Evolutionary conservation across 2,113 vertebrate genomes (phyloP), one percentile per base, ranked within the genome.

Genomic region (Anthoscopus minutus): DNA sequence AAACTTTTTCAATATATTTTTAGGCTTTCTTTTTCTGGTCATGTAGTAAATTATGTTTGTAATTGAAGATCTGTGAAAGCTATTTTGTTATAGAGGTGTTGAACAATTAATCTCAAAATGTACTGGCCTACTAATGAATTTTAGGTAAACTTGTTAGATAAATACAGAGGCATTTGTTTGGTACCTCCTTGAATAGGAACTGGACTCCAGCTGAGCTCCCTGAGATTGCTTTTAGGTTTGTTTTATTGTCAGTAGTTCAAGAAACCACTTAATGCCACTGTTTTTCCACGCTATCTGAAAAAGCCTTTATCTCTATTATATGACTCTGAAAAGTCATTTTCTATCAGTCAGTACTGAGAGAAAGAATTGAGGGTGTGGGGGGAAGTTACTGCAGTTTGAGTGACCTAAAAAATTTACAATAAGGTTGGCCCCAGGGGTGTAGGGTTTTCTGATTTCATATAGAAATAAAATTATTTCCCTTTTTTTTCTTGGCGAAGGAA

Each of bases 191-290:
- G 40, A 56, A 66, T 13, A 67, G 44, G 69, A 73, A 13, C 28
- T 40, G 79, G 76, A 25, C 20, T 54, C 30, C 64, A 70, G 30
- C 60, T 56, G 4, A 44, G 88, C 30, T 90, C 24, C 16, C 22
- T 0, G 3, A 24, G 17, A 13, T 56, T n/a, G 27, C 42, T 71
- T 74, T 89, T 84, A 73, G 37, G 10, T 62, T 28, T 53, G 23
- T 83, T 74, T 86, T 82, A 18, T 81, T 92, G 84, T 87, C 64
- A 65, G 35, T 64, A 84, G n/a, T 92, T 89, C 76, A 94, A n/a
- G 53, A 95, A 96, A 71, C 57, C 54, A 73, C 74, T 93, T 94
- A 96, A 77, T 83, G 61, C 40, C 10, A n/a, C 66, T 89, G 28
- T n/a, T 94, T 81, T 66, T 65, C 64, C n/a, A 40, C 23, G 6